Evolutionary conservation across 1,140 invertebrate genomes (phyloP), one percentile per base, ranked within the genome.

Genomic region (Tetramorium parvispinum): DNA sequence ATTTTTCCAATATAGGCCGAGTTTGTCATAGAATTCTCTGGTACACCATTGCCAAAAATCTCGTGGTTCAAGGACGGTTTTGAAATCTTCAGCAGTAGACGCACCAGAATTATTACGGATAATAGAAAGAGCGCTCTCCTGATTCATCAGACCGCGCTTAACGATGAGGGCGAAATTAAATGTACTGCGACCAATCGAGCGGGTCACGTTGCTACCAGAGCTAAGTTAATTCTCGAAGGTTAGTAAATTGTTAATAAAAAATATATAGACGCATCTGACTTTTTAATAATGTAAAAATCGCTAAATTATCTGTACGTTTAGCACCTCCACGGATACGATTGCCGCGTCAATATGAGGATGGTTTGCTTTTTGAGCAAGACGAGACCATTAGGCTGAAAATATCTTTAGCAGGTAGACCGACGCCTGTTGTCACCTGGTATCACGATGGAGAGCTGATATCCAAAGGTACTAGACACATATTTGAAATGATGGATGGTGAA

Each of bases 1-100:
- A 71, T 32, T 53, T 63, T 59, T 8, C 6, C 7, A 13, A 37
- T 87, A 16, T 79, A 96, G 96, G 97, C 97, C 4, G 97, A 98
- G 92, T 98, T 98, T 91, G 96, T 96, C 53, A 98, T 98, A 1
- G 96, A 97, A 86, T 97, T 98, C 85, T 95, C 96, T 13, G 99
- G 98, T 1, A 96, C 97, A 43, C 99, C 99, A 0, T 94, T 96
- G 7, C 98, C 99, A 2, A 97, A 97, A 89, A 96, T 99, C 32
- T 97, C 97, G n/a, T 99, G 99, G 99, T 99, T 97, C 94, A 98
- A 98, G 94, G 98, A 98, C 93, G 97, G 97, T 49, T 97, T 97
- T 88, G 97, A 98, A 93, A 97, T 98, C 78, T 98, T 98, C 92
- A 98, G 97, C 92, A 98, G 97, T 92, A 95, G 97, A 83, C 96